phyloP scores from a whole-genome alignment of 1,140 invertebrate species.

The Papilio aristodemus region DNA sequence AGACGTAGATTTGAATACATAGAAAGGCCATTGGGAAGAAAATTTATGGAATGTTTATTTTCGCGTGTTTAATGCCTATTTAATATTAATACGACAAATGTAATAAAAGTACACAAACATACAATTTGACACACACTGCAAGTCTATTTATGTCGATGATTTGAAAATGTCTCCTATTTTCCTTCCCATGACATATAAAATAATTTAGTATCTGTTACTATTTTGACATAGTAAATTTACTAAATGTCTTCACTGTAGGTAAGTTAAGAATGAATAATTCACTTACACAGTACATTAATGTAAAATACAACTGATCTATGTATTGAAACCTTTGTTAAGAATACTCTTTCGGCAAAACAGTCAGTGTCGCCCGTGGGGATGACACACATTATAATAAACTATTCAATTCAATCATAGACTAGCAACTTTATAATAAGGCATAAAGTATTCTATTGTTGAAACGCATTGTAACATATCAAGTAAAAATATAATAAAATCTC shows the following conservation, averaged over 20 bases:
- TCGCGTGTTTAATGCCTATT: conserved; percentile 24
- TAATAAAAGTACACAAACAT: conserved; percentile 31
- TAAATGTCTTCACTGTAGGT: not conserved
- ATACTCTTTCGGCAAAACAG: conserved; percentile 44
- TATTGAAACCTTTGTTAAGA: conserved; percentile 34
- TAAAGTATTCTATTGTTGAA: conserved; percentile 45
- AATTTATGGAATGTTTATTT: not conserved
- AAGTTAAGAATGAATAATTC: not conserved
- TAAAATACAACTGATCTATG: not conserved
- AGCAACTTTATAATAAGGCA: conserved; percentile 50
- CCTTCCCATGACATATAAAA: not conserved
- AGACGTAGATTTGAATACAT: conserved; percentile 13
- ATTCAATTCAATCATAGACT: conserved; percentile 48
- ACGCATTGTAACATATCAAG: conserved; percentile 48
- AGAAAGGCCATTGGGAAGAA: conserved; percentile 1
- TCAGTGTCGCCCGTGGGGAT: conserved; percentile 33
- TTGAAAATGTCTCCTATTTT: not conserved
- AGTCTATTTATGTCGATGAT: not conserved
- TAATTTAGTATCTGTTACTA: not conserved
- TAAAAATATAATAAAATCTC: conserved; percentile 62
- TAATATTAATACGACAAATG: conserved; percentile 33
- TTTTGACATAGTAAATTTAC: not conserved
- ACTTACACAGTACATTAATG: not conserved
- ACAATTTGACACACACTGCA: not conserved
- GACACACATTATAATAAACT: conserved; percentile 36